Evolutionary conservation across 1,140 invertebrate species (phyloP).

Genomic region (Pseudomyrmex flavicornis): DNA sequence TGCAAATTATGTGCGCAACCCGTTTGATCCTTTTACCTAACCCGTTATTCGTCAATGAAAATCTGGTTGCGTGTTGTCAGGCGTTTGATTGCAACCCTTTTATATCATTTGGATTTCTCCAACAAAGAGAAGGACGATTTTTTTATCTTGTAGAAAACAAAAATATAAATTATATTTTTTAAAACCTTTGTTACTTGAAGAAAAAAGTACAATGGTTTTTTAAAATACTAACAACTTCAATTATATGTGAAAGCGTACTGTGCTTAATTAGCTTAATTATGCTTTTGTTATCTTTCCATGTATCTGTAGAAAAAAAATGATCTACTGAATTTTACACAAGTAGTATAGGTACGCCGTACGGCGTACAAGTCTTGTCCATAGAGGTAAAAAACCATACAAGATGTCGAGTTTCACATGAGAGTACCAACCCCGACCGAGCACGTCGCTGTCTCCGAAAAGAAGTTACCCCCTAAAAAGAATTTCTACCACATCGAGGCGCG

Average conservation of each 20-base stretch:
- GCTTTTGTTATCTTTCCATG: no score
- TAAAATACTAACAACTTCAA: no score
- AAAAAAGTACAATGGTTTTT: no score
- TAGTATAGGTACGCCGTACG: no score
- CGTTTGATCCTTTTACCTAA: conserved; percentile 71
- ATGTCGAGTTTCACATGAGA: conserved; percentile 20
- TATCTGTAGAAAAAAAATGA: no score
- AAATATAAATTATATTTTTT: no score
- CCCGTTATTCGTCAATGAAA: conserved; percentile 65
- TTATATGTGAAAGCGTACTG: no score
- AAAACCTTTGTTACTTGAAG: no score
- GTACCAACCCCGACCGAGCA: conserved; percentile 59
- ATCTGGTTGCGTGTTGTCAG: conserved; percentile 75
- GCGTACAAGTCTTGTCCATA: neutral
- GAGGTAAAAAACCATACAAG: neutral
- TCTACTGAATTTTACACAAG: no score
- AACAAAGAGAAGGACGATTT: no score
- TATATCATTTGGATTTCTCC: neutral
- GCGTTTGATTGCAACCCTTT: conserved; percentile 41
- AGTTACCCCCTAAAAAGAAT: conserved; percentile 80
- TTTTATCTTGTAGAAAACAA: no score
- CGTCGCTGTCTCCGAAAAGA: conserved; percentile 74
- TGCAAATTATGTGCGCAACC: conserved; percentile 70
- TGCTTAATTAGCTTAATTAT: no score
- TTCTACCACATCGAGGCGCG: conserved; percentile 79